These are phyloP conservation scores for Bombyx mandarina DNA, from an alignment of 1,140 invertebrate species.

Conservation along the genomic window DNA sequence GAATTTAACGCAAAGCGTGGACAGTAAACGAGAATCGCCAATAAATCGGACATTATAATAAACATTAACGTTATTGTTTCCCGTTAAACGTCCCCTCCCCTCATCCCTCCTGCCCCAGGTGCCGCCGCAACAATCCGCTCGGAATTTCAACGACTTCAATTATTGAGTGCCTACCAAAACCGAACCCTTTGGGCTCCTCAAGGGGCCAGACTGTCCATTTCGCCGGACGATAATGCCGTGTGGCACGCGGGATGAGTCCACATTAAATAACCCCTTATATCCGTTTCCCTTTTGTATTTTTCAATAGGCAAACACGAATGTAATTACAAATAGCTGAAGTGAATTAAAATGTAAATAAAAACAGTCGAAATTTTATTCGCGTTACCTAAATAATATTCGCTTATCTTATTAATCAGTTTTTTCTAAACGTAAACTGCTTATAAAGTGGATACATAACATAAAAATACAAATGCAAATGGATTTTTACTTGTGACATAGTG, in stretches of 20 bases:
- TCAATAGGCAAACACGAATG: conserved; percentile 24
- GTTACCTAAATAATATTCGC: too few species aligned
- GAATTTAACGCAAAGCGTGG: conserved; percentile 40
- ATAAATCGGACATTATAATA: conserved; percentile 63
- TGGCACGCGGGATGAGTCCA: conserved; percentile 35
- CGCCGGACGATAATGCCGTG: conserved; percentile 41
- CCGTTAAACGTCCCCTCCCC: conserved; percentile 33
- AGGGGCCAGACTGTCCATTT: conserved; percentile 57
- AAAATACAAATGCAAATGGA: too few species aligned
- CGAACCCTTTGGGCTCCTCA: conserved; percentile 53
- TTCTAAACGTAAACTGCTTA: too few species aligned
- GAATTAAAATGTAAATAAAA: too few species aligned
- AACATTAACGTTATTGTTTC: conserved; percentile 62
- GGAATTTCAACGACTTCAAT: conserved; percentile 67
- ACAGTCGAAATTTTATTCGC: too few species aligned
- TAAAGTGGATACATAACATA: too few species aligned
- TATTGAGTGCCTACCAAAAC: conserved; percentile 62
- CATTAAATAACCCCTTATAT: conserved; percentile 44
- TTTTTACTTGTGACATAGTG: conserved; percentile 8
- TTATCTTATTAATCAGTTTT: too few species aligned
- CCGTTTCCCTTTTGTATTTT: conserved; percentile 31
- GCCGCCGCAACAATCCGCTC: conserved; percentile 51
- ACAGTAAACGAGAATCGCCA: conserved; percentile 52
- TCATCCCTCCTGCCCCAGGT: conserved; percentile 28
- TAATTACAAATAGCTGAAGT: conserved; percentile 25